Percentiles rank a stretch among this genome's conserved stretches.
phyloP scores from a whole-genome alignment of 2,113 vertebrate species.

The Furnarius figulus region DNA sequence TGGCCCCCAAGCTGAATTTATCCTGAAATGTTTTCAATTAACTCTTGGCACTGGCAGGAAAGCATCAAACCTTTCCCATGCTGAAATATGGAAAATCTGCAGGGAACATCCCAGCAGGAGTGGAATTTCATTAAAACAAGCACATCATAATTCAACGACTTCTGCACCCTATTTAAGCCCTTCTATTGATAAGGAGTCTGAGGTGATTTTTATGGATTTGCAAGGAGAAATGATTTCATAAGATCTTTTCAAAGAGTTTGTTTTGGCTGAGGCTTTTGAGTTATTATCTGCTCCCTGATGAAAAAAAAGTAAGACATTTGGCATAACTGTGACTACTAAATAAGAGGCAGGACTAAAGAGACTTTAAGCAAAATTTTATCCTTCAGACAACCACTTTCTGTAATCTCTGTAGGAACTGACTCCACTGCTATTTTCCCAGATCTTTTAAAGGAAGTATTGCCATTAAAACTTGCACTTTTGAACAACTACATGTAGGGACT shows the following conservation, averaged over 20 bases:
- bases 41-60: conserved; percentile 85
- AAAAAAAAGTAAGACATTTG: conserved; percentile 80
- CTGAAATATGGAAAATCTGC: conserved; percentile 89
- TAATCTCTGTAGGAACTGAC: not conserved
- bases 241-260: conserved; percentile 74
- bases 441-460: not conserved
- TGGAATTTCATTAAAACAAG: conserved; percentile 86
- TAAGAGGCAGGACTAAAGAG: conserved; percentile 71
- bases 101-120: conserved; percentile 85
- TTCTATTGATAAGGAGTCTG: conserved; percentile 79
- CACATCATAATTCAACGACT: conserved; percentile 86
- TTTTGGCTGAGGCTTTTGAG: conserved; percentile 70
- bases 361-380: not conserved
- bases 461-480: not conserved
- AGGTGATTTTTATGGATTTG: conserved; percentile 81
- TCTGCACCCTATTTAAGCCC: conserved; percentile 78
- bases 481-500: not conserved
- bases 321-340: conserved; percentile 77
- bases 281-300: conserved; percentile 79
- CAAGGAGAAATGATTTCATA: conserved; percentile 81
- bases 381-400: conserved; percentile 2
- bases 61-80: conserved; percentile 88
- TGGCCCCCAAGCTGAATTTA: conserved; percentile 82
- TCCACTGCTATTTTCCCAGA: conserved; percentile 1
- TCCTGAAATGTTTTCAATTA: conserved; percentile 91